Evolutionary conservation across 2,888 invertebrate genomes (phyloP).

Genomic region (Aphodius sticticus): DNA sequence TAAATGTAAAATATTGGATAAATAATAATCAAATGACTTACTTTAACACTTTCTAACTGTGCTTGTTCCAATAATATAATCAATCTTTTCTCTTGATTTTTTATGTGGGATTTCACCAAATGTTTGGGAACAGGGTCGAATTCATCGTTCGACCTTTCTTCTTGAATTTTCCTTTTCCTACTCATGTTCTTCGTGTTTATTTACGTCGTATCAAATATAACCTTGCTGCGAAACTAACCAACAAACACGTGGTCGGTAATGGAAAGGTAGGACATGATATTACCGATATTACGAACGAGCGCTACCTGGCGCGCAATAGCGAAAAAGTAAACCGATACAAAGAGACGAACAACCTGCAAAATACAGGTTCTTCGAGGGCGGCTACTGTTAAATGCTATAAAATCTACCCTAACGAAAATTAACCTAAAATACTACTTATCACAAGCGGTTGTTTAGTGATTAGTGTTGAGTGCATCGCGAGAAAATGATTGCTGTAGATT

Average conservation of each 20-base stretch:
- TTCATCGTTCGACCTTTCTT: constrained; percentile 72
- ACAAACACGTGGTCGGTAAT: neutral
- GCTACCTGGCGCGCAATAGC: neutral
- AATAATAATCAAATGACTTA: constrained; percentile 55
- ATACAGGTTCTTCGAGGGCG: neutral
- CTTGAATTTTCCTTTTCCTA: constrained; percentile 64
- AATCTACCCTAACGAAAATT: too few species aligned
- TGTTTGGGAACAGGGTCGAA: constrained; percentile 82
- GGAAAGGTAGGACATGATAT: neutral
- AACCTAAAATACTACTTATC: too few species aligned
- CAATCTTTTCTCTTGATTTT: constrained; percentile 87
- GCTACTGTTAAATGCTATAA: too few species aligned
- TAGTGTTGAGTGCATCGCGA: neutral
- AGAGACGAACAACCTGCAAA: neutral
- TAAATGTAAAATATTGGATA: neutral
- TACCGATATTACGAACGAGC: neutral
- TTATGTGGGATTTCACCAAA: constrained; percentile 78
- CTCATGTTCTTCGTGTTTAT: constrained; percentile 56
- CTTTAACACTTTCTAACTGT: constrained; percentile 96
- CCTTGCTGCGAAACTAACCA: neutral
- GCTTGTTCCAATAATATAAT: constrained; percentile 94
- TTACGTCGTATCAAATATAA: neutral
- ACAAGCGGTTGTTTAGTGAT: neutral
- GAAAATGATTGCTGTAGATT: neutral
- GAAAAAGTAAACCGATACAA: neutral